These are phyloP conservation scores for Bombus sylvicola DNA, from an alignment of 1,140 invertebrate genomes.

Conservation along the genomic window DNA sequence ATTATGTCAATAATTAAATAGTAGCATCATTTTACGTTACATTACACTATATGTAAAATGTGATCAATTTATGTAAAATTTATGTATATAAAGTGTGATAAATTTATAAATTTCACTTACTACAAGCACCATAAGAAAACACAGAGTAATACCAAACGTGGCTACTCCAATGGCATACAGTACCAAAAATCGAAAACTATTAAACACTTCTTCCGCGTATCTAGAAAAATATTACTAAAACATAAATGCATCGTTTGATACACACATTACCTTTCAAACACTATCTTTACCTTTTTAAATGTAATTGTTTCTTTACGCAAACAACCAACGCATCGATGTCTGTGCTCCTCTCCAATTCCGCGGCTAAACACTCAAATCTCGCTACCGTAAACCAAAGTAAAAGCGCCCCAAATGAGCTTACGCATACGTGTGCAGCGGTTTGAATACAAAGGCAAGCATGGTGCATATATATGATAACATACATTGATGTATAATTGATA, in stretches of 20 bases:
- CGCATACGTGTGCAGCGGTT: constrained; percentile 31
- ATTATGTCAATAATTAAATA: background rate
- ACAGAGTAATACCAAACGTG: background rate
- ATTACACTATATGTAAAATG: too few relatives aligned
- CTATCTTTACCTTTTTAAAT: constrained; percentile 44
- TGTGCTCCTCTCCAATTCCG: constrained; percentile 10
- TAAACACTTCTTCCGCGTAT: background rate
- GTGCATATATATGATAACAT: constrained; percentile 48
- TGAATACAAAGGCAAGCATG: constrained; percentile 59
- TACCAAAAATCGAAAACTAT: background rate
- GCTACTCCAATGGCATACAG: background rate
- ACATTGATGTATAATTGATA: constrained; percentile 32
- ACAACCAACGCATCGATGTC: constrained; percentile 1
- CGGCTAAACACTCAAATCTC: constrained; percentile 59
- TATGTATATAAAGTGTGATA: too few relatives aligned
- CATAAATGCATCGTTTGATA: background rate
- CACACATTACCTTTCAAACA: background rate
- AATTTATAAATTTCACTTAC: constrained; percentile 8
- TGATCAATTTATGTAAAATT: too few relatives aligned
- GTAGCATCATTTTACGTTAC: too few relatives aligned
- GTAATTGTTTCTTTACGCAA: constrained; percentile 58
- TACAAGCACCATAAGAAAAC: background rate
- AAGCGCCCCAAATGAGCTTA: constrained; percentile 57
- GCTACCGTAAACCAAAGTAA: constrained; percentile 64
- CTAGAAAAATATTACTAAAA: background rate